phyloP scores from a whole-genome alignment of 2,797 vertebrate species.

The Heterohyrax brucei region DNA sequence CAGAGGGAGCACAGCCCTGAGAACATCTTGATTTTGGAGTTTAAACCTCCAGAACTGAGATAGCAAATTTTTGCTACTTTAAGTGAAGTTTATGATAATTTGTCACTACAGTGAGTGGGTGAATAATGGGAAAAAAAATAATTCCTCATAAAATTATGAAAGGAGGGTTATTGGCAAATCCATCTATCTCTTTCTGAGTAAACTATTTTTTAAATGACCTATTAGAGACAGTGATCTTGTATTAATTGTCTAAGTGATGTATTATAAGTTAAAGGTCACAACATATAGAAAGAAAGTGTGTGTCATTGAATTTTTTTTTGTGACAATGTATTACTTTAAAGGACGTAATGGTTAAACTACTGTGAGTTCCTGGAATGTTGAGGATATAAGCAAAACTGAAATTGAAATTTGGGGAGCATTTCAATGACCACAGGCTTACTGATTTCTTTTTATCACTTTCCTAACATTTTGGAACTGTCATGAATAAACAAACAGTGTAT shows the following conservation, averaged over 20 bases:
- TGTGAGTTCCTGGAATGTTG: not conserved
- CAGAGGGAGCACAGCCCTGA: not conserved
- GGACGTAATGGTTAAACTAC: not conserved
- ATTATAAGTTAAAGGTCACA: not conserved
- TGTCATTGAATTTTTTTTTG: not conserved
- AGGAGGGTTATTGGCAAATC: not conserved
- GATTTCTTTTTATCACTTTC: slow-evolving; percentile 57
- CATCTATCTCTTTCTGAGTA: not conserved
- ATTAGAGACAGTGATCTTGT: not conserved
- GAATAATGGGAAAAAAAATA: not conserved
- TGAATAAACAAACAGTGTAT: slow-evolving; percentile 72
- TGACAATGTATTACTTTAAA: not conserved
- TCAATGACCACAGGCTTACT: slow-evolving; percentile 37
- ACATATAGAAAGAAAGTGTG: not conserved
- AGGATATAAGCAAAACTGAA: slow-evolving; percentile 35
- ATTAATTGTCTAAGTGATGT: not conserved
- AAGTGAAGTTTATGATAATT: not conserved
- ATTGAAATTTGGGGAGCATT: slow-evolving; percentile 62
- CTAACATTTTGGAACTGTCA: slow-evolving; percentile 64
- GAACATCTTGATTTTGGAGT: not conserved
- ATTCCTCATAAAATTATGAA: not conserved
- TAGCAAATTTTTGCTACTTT: not conserved
- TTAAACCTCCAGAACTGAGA: not conserved
- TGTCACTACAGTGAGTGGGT: not conserved
- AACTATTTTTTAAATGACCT: not conserved